phyloP scores from a whole-genome alignment of 2,888 invertebrate genomes.

The Clusia tigrina region DNA sequence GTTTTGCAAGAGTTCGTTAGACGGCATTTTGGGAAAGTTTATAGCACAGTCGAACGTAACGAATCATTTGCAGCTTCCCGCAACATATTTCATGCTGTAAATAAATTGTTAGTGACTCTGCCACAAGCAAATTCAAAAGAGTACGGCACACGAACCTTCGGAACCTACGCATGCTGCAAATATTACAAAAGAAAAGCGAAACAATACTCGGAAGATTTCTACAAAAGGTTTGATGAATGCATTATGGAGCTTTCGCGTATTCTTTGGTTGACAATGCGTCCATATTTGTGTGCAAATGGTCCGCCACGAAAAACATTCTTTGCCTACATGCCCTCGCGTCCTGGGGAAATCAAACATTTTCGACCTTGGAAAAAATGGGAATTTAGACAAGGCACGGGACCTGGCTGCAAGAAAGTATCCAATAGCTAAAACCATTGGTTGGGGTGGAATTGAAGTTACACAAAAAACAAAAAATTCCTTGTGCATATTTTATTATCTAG shows the following conservation, averaged over 20 bases:
- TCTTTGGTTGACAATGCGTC: slow-evolving; percentile 50
- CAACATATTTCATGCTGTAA: slow-evolving; percentile 38
- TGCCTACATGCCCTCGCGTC: slow-evolving; percentile 55
- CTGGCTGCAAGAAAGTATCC: too few species aligned
- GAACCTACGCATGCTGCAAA: slow-evolving; percentile 38
- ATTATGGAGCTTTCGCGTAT: slow-evolving; percentile 46
- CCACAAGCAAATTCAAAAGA: slow-evolving; percentile 34
- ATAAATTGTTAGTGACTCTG: slow-evolving; percentile 23
- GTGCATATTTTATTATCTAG: too few species aligned
- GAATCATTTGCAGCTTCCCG: slow-evolving; percentile 30
- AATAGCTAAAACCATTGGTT: too few species aligned
- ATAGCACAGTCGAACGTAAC: slow-evolving; percentile 38
- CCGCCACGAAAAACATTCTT: slow-evolving; percentile 47
- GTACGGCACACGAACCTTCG: slow-evolving; percentile 29
- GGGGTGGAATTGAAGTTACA: too few species aligned
- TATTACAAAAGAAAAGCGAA: slow-evolving; percentile 39
- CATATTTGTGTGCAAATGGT: slow-evolving; percentile 42
- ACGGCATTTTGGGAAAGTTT: slow-evolving; percentile 50
- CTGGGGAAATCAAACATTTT: not conserved
- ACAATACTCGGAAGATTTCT: slow-evolving; percentile 32
- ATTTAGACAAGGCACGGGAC: too few species aligned
- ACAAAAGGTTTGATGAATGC: slow-evolving; percentile 36
- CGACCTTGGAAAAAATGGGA: not conserved
- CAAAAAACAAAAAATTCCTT: too few species aligned
- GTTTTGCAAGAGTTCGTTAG: slow-evolving; percentile 52